These are phyloP conservation scores for Macaca mulatta DNA, from an alignment of 2,113 vertebrate genomes.

Conservation along the genomic window DNA sequence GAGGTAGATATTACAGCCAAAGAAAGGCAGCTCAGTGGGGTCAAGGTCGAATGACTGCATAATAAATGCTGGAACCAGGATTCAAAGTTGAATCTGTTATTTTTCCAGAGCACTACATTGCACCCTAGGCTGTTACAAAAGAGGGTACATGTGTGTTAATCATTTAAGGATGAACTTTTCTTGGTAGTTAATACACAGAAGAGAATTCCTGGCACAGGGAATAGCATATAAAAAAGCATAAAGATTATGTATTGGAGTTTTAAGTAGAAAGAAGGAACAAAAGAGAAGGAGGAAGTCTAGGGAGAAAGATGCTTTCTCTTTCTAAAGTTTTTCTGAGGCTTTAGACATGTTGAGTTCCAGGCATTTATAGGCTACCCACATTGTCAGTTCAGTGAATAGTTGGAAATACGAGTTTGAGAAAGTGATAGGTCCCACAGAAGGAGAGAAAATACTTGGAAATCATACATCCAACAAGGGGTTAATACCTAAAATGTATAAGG, in stretches of 20 bases:
- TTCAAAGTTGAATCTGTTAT: neutral
- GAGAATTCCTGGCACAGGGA: neutral
- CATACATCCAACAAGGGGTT: neutral
- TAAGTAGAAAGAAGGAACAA: neutral
- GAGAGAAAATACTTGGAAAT: neutral
- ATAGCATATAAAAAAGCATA: neutral
- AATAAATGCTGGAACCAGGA: neutral
- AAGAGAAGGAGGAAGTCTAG: neutral
- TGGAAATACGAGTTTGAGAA: neutral
- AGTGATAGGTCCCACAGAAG: neutral
- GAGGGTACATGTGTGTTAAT: neutral
- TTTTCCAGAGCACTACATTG: neutral
- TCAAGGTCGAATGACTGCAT: neutral
- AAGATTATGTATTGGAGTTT: neutral
- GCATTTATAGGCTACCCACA: neutral
- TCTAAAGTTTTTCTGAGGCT: neutral
- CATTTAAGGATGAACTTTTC: conserved; percentile 9
- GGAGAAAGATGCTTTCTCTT: neutral
- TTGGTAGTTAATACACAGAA: neutral
- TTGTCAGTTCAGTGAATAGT: neutral
- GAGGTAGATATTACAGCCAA: neutral
- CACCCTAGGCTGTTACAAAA: neutral
- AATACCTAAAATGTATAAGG: neutral
- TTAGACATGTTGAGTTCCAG: neutral
- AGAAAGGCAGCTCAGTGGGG: neutral